These are phyloP conservation scores for Pseudorasbora parva DNA, from an alignment of 2,113 vertebrate genomes.

Conservation along the genomic window DNA sequence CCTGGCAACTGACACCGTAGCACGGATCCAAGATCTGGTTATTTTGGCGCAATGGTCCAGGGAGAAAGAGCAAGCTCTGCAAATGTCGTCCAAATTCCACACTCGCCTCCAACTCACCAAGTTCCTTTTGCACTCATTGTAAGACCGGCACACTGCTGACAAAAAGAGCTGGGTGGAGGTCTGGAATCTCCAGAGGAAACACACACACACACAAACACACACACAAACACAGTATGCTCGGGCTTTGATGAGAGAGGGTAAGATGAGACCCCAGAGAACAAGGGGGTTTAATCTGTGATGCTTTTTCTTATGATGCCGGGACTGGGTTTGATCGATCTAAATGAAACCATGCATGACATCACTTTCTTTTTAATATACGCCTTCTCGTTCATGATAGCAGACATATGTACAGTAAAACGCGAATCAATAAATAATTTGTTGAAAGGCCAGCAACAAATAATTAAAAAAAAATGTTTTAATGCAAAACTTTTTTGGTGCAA, in stretches of 20 bases:
- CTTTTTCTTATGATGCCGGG: not conserved
- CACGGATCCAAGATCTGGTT: slow-evolving; percentile 52
- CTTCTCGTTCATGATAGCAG: not conserved
- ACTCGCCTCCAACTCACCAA: slow-evolving; percentile 26
- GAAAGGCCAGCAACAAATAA: not conserved
- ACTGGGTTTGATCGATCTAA: slow-evolving; percentile 18
- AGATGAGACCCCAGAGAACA: slow-evolving; percentile 26
- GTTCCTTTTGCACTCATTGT: slow-evolving; percentile 50
- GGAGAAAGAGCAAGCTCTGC: slow-evolving; percentile 15
- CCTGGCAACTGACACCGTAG: slow-evolving; percentile 56
- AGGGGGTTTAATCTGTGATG: slow-evolving; percentile 8
- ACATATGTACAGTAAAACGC: not conserved
- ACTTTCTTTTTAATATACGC: slow-evolving; percentile 19
- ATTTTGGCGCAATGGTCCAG: slow-evolving; percentile 53
- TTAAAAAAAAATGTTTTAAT: too few relatives aligned
- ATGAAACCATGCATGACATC: slow-evolving; percentile 35
- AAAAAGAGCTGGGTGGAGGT: slow-evolving; percentile 47
- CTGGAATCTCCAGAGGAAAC: slow-evolving; percentile 59
- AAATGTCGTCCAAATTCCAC: slow-evolving; percentile 58
- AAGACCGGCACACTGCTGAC: slow-evolving; percentile 26
- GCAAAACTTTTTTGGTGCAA: not conserved
- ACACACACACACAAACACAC: slow-evolving; percentile 11
- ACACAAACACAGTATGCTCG: not conserved
- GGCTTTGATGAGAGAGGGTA: slow-evolving; percentile 32
- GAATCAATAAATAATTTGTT: not conserved